Evolutionary conservation across 2,797 vertebrate genomes (phyloP).

Genomic region (Sebastes kiyomatsui): DNA sequence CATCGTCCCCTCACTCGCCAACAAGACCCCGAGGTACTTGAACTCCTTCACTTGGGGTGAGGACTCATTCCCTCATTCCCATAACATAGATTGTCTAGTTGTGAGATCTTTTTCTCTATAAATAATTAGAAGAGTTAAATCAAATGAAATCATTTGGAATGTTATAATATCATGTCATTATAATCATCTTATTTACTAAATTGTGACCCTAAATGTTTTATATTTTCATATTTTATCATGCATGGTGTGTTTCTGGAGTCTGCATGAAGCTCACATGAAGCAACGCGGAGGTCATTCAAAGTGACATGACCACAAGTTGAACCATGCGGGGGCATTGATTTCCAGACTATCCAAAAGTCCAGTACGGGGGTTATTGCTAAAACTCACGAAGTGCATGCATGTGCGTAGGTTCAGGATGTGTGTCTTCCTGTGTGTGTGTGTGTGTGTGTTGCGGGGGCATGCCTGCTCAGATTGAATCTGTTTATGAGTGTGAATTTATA

Average conservation of each 20-base stretch:
- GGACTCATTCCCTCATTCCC: no score
- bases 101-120: not conserved
- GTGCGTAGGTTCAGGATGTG: not conserved
- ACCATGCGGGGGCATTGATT: conserved; percentile 44
- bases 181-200: not conserved
- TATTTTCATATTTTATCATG: not conserved
- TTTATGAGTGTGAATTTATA: not conserved
- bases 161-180: not conserved
- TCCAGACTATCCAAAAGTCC: conserved; percentile 37
- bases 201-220: not conserved
- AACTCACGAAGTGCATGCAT: not conserved
- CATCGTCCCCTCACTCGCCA: no score
- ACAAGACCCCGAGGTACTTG: no score
- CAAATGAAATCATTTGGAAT: not conserved
- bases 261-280: not conserved
- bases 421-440: not conserved
- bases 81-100: not conserved
- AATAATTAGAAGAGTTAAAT: not conserved
- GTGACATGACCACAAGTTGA: conserved; percentile 26
- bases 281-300: conserved; percentile 6
- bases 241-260: not conserved
- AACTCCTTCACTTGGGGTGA: no score
- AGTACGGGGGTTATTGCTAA: conserved; percentile 8
- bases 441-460: not conserved
- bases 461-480: not conserved